These are phyloP conservation scores for Terrapene triunguis DNA, from an alignment of 2,113 vertebrate species.

Conservation along the genomic window DNA sequence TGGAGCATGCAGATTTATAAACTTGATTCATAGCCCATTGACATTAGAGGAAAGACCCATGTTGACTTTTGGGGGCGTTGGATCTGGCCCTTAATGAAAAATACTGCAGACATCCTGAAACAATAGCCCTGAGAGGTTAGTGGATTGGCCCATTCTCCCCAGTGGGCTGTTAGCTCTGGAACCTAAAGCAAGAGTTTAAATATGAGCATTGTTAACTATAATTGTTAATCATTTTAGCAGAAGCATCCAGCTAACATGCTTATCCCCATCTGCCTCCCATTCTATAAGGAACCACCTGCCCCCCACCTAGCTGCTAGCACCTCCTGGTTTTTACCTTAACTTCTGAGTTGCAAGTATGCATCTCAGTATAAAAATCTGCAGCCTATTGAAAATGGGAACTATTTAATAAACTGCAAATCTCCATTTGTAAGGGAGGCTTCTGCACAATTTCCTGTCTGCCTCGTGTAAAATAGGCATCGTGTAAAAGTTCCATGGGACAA, in stretches of 20 bases:
- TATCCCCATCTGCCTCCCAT: not conserved
- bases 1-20: not conserved
- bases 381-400: accelerated
- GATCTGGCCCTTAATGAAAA: not conserved
- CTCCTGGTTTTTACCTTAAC: not conserved
- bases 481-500: no score
- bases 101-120: accelerated
- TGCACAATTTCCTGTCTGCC: not conserved
- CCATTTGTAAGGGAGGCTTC: not conserved
- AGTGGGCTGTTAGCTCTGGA: not conserved
- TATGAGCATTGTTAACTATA: not conserved
- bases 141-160: not conserved
- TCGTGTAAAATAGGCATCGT: no score
- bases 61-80: not conserved
- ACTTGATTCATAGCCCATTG: not conserved
- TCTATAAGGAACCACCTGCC: not conserved
- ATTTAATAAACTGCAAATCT: not conserved
- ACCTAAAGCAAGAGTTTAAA: not conserved
- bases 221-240: constrained; percentile 41
- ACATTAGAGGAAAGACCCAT: not conserved
- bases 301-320: not conserved
- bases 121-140: not conserved
- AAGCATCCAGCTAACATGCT: not conserved
- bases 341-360: not conserved
- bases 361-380: not conserved